Evolutionary conservation across 1,140 invertebrate species (phyloP).

Genomic region (Pachyrhynchus sulphureomaculatus): DNA sequence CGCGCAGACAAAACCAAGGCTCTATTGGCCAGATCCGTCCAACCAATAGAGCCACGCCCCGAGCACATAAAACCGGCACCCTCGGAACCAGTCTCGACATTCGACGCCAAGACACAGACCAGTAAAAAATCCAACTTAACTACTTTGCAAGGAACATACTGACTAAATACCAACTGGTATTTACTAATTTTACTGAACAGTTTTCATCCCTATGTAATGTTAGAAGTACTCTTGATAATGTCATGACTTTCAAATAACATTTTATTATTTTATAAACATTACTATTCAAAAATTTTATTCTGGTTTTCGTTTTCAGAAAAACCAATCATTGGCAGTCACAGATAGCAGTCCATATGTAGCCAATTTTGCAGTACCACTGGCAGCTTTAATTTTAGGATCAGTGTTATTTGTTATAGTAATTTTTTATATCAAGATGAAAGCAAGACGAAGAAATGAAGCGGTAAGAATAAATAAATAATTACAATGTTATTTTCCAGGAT

Average conservation of each 20-base stretch:
- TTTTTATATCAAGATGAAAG: background rate
- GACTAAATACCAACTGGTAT: too few species aligned
- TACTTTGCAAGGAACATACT: background rate
- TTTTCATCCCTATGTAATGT: too few species aligned
- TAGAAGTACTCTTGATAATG: too few species aligned
- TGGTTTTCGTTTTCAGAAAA: background rate
- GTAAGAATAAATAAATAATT: background rate
- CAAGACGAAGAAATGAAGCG: background rate
- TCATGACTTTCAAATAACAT: too few species aligned
- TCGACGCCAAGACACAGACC: too few species aligned
- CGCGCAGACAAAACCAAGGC: too few species aligned
- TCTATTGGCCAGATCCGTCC: too few species aligned
- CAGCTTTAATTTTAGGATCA: background rate
- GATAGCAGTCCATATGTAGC: background rate
- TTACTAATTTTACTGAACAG: too few species aligned
- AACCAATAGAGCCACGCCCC: too few species aligned
- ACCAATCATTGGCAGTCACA: background rate
- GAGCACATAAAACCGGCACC: too few species aligned
- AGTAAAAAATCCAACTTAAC: conserved; percentile 6
- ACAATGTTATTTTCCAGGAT: background rate
- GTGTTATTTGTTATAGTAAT: background rate
- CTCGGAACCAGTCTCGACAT: too few species aligned
- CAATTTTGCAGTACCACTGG: background rate
- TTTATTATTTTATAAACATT: too few species aligned
- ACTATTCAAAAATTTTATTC: background rate